A percentile compares a stretch with the other conserved stretches of the same genome.
Conservation (phyloP, 2,113 vertebrate genomes). For the Amia ocellicauda region DNA sequence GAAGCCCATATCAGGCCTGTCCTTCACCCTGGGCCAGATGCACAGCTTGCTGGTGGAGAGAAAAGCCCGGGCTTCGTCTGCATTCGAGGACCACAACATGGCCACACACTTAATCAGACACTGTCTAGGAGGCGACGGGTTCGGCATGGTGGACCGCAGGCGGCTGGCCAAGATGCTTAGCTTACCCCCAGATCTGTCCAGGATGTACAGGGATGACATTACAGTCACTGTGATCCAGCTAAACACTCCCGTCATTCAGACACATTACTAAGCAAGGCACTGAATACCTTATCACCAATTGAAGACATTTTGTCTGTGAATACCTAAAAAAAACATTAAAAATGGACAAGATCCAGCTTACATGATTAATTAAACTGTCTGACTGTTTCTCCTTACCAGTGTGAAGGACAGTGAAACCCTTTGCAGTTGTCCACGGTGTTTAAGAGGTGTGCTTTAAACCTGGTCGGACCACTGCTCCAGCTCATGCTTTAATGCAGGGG, state of each 20-base stretch:
- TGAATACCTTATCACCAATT: no score
- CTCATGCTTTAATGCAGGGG: no score
- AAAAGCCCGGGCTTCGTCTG: conserved; percentile 28
- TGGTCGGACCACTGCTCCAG: no score
- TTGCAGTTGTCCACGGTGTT: no score
- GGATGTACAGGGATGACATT: conserved; percentile 59
- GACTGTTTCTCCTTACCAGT: no score
- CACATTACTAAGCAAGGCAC: background rate
- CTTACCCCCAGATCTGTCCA: conserved; percentile 46
- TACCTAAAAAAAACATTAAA: no score
- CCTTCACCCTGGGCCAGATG: conserved; percentile 39
- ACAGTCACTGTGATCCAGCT: conserved; percentile 53
- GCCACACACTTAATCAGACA: conserved; percentile 54
- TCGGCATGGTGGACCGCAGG: conserved; percentile 38
- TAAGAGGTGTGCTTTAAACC: no score
- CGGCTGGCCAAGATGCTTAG: conserved; percentile 52
- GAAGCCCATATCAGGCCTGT: conserved; percentile 30
- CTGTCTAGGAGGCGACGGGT: conserved; percentile 52
- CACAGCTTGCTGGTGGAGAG: conserved; percentile 48
- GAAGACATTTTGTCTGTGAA: no score
- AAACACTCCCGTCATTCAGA: conserved; percentile 36
- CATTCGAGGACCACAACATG: conserved; percentile 44
- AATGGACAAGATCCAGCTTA: no score
- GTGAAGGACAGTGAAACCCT: no score
- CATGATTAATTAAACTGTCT: no score